phyloP scores from a whole-genome alignment of 2,888 invertebrate species.

The Apotomis capreana region DNA sequence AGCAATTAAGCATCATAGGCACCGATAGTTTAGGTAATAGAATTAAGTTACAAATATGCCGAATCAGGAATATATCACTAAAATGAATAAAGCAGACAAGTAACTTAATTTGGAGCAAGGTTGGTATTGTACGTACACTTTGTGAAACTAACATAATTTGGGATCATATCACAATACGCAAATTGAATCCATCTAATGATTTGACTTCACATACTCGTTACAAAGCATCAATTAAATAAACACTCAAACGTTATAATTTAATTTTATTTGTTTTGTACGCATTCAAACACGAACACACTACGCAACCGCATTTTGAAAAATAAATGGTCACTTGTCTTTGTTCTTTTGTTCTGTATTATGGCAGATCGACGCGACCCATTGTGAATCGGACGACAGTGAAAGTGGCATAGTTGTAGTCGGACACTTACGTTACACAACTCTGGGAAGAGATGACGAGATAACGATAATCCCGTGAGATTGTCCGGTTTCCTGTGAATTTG shows the following conservation, averaged over 20 bases:
- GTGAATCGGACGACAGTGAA: conserved; percentile 38
- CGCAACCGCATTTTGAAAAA: conserved; percentile 34
- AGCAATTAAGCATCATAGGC: too few relatives aligned
- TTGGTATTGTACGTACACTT: too few relatives aligned
- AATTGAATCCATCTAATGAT: too few relatives aligned
- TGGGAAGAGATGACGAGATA: conserved; percentile 35
- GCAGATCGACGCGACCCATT: conserved; percentile 32
- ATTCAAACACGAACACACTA: conserved; percentile 31
- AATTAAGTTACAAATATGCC: neutral
- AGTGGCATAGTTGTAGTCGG: conserved; percentile 39
- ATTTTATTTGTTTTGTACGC: conserved; percentile 27
- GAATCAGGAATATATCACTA: too few relatives aligned
- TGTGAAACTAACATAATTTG: too few relatives aligned
- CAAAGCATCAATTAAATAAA: neutral
- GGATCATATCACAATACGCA: too few relatives aligned
- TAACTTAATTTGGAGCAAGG: too few relatives aligned
- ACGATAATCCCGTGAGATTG: conserved; percentile 30
- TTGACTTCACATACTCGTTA: neutral
- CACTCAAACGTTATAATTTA: neutral
- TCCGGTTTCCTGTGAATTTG: conserved; percentile 40
- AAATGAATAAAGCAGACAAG: too few relatives aligned
- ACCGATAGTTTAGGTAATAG: neutral
- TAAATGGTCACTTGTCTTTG: conserved; percentile 40
- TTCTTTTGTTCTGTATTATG: conserved; percentile 40
- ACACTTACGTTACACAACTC: conserved; percentile 38